Percentiles rank a stretch among this genome's conserved stretches.
Conservation (phyloP, 2,113 vertebrate species). For the Salminus brasiliensis region DNA sequence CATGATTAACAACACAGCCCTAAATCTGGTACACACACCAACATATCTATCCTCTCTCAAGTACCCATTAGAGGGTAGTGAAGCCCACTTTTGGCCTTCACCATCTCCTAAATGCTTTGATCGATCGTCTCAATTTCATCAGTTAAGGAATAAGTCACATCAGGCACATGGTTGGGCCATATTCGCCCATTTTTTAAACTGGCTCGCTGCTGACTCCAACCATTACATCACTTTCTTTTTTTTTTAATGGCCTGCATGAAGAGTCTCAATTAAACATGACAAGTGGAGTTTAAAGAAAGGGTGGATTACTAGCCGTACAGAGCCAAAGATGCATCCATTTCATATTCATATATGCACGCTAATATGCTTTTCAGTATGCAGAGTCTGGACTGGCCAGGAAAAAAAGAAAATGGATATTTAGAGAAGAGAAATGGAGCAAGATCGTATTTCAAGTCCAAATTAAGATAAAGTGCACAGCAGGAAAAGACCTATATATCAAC, state of each 20-base stretch:
- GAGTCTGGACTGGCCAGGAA: neutral
- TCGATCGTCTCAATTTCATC: conserved; percentile 57
- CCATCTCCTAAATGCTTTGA: conserved; percentile 48
- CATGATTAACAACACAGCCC: neutral
- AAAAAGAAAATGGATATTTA: conserved; percentile 5
- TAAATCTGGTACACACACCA: conserved; percentile 25
- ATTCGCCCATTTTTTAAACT: conserved; percentile 13
- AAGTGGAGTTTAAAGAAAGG: conserved; percentile 42
- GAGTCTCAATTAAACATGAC: conserved; percentile 56
- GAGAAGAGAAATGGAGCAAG: neutral
- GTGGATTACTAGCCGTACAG: conserved; percentile 11
- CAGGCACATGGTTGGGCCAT: conserved; percentile 21
- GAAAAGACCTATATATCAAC: neutral
- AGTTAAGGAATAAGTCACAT: conserved; percentile 43
- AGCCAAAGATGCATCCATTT: conserved; percentile 33
- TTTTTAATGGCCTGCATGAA: conserved; percentile 30
- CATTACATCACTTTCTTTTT: conserved; percentile 47
- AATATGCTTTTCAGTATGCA: neutral
- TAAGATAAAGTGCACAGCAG: neutral
- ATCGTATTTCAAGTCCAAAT: conserved; percentile 4
- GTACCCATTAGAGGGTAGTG: conserved; percentile 29
- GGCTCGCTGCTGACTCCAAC: conserved; percentile 42
- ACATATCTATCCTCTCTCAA: neutral
- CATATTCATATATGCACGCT: conserved; percentile 25
- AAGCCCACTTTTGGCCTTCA: conserved; percentile 33